Evolutionary conservation across 1,140 invertebrate genomes (phyloP).

Genomic region (Lepidotrigona ventralis): DNA sequence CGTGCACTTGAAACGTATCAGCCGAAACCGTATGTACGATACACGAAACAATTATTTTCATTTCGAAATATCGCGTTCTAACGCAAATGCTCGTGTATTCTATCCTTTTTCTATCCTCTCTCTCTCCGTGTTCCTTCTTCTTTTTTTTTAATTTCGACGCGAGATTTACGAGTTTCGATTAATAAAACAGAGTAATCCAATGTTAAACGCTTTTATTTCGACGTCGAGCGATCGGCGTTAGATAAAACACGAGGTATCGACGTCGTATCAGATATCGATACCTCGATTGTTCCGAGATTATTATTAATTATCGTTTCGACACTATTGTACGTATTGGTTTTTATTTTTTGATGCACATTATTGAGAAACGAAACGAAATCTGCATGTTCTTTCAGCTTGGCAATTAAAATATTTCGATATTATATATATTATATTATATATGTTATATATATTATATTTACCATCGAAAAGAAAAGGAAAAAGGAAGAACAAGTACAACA

Average conservation of each 20-base stretch:
- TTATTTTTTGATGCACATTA: neutral
- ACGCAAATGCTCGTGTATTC: neutral
- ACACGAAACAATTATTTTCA: constrained; percentile 7
- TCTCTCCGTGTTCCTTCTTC: rapidly evolving
- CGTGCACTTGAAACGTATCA: constrained; percentile 1
- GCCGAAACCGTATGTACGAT: neutral
- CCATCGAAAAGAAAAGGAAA: no score
- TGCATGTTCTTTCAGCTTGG: no score
- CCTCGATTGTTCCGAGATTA: neutral
- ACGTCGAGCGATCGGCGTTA: neutral
- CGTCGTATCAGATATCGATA: neutral
- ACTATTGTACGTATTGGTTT: neutral
- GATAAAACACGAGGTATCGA: neutral
- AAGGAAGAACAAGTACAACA: neutral
- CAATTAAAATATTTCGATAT: no score
- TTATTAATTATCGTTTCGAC: no score
- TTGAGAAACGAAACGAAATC: no score
- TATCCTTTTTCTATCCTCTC: neutral
- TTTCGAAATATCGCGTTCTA: constrained; percentile 3
- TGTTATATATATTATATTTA: no score
- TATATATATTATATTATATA: no score
- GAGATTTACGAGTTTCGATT: constrained; percentile 3
- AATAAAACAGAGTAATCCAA: neutral
- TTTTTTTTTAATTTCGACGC: neutral
- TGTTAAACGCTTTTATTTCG: neutral